Evolutionary conservation across 2,888 invertebrate species (phyloP).

Genomic region (Lordiphosa andalusiaca): DNA sequence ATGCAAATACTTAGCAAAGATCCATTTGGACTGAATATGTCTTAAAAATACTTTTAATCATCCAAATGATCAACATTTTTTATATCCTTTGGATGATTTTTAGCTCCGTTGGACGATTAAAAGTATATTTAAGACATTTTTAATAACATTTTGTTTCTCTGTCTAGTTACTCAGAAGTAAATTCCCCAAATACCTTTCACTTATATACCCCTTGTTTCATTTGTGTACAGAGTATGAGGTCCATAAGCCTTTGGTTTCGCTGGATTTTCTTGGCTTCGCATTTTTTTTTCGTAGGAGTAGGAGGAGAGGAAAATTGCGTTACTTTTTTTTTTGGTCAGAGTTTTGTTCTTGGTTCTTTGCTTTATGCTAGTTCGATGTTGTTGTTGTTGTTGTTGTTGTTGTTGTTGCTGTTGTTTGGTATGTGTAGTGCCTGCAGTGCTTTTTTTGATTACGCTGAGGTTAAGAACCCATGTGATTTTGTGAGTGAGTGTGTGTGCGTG

Average conservation of each 20-base stretch:
- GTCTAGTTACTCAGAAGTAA: too few species aligned
- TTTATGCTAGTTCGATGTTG: conserved; percentile 8
- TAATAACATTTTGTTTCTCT: too few species aligned
- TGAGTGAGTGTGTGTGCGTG: conserved; percentile 13
- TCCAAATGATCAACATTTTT: too few species aligned
- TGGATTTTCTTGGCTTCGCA: conserved; percentile 58
- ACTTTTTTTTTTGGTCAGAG: conserved; percentile 6
- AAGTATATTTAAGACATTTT: too few species aligned
- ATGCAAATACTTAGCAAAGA: too few species aligned
- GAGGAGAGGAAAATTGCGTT: conserved; percentile 58
- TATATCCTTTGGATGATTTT: too few species aligned
- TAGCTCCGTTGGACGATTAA: too few species aligned
- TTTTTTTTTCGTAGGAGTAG: conserved; percentile 27
- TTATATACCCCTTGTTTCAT: neutral
- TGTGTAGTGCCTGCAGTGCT: conserved; percentile 32
- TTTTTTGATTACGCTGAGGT: conserved; percentile 43
- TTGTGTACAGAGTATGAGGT: neutral
- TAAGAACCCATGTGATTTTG: conserved; percentile 8
- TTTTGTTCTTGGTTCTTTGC: conserved; percentile 10
- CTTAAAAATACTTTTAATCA: too few species aligned
- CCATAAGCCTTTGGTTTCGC: conserved; percentile 17
- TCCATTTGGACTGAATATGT: too few species aligned
- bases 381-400: conserved; percentile 8
- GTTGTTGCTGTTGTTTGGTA: conserved; percentile 2
- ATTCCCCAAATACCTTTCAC: too few species aligned